These are phyloP conservation scores for Aromia moschata DNA, from an alignment of 2,888 invertebrate genomes.

Conservation along the genomic window DNA sequence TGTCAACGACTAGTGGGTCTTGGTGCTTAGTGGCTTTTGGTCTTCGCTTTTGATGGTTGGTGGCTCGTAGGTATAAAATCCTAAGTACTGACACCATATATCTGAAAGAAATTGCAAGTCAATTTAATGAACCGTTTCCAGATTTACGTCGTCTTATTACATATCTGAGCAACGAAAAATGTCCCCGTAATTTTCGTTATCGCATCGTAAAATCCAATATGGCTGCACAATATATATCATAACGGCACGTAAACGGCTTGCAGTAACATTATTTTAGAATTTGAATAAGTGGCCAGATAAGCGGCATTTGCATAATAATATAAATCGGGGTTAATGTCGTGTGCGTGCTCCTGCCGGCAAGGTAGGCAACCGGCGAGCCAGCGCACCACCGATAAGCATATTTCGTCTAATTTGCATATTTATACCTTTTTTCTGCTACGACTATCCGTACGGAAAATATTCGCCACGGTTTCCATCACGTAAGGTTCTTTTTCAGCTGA, in stretches of 20 bases:
- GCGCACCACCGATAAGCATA: conserved; percentile 60
- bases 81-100: too few species aligned
- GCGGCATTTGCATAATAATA: conserved; percentile 63
- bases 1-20: too few species aligned
- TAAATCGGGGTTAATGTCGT: conserved; percentile 65
- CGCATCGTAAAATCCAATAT: conserved; percentile 60
- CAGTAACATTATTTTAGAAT: conserved; percentile 63
- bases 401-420: conserved; percentile 56
- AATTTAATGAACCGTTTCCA: conserved; percentile 1
- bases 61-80: too few species aligned
- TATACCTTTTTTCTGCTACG: conserved; percentile 45
- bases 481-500: neutral
- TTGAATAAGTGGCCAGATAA: conserved; percentile 62
- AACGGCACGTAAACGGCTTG: conserved; percentile 58
- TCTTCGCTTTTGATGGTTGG: too few species aligned
- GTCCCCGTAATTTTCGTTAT: conserved; percentile 52
- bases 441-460: conserved; percentile 45
- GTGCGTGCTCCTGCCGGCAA: conserved; percentile 61
- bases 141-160: conserved; percentile 33
- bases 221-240: conserved; percentile 62
- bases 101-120: too few species aligned
- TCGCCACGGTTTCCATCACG: conserved; percentile 36
- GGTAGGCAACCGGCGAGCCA: conserved; percentile 57
- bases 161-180: conserved; percentile 33
- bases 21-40: too few species aligned